A percentile compares a stretch with the other conserved stretches of the same genome.
Conservation (phyloP, 2,888 invertebrate species). For the Orgyia antiqua region DNA sequence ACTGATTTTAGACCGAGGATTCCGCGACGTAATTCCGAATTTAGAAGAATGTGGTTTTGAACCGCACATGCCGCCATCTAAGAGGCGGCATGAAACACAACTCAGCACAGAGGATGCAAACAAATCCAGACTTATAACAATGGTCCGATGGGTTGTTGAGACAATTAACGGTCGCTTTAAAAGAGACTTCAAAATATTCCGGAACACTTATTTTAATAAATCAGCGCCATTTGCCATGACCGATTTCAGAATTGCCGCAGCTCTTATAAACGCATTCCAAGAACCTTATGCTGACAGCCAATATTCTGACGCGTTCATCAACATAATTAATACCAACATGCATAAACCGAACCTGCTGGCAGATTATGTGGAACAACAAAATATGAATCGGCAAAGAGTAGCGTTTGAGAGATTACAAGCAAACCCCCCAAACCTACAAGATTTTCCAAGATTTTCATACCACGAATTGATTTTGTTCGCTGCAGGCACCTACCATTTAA, state of each 20-base stretch:
- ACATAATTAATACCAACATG: too few relatives aligned
- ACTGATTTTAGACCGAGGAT: slow-evolving; percentile 1
- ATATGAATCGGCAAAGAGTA: too few relatives aligned
- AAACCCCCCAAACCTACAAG: too few relatives aligned
- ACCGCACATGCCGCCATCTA: not conserved
- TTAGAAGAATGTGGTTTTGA: not conserved
- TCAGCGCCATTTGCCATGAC: slow-evolving; percentile 2
- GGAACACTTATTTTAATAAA: slow-evolving; percentile 1
- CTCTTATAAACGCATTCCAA: slow-evolving; percentile 1
- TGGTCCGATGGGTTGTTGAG: slow-evolving; percentile 6
- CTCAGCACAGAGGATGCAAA: slow-evolving; percentile 3
- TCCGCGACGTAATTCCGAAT: not conserved
- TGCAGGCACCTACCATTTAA: too few relatives aligned
- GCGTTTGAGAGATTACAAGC: too few relatives aligned
- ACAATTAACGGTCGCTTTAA: slow-evolving; percentile 2
- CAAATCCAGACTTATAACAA: too few relatives aligned
- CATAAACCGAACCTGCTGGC: too few relatives aligned
- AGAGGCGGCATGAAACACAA: not conserved
- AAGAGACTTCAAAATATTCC: slow-evolving; percentile 2
- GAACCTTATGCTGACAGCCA: too few relatives aligned
- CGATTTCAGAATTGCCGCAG: slow-evolving; percentile 6
- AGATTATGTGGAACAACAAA: too few relatives aligned
- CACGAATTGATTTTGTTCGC: too few relatives aligned
- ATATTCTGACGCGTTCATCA: slow-evolving; percentile 10
- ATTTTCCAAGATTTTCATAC: too few relatives aligned